Evolutionary conservation across 2,113 vertebrate genomes (phyloP).

Genomic region (Engystomops pustulosus): DNA sequence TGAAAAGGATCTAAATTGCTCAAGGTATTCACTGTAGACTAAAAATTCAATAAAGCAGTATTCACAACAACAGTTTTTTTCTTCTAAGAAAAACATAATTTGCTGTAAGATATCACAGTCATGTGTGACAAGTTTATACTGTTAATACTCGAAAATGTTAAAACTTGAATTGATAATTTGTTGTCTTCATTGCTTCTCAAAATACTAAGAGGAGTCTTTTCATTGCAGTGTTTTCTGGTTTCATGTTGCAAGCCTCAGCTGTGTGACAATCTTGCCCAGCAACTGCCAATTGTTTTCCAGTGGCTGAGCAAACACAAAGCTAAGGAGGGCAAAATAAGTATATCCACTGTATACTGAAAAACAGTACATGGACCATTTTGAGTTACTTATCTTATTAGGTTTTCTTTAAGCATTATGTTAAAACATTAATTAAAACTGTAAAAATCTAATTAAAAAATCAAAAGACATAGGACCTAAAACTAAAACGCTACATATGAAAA

Average conservation of each 20-base stretch:
- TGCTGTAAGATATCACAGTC: not conserved
- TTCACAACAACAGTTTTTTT: not conserved
- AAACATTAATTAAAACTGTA: not conserved
- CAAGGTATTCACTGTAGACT: not conserved
- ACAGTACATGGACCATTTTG: not conserved
- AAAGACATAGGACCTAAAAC: not conserved
- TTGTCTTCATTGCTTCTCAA: slow-evolving; percentile 10
- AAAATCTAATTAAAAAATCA: not conserved
- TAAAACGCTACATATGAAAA: not conserved
- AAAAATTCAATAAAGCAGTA: not conserved
- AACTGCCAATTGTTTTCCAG: slow-evolving; percentile 49
- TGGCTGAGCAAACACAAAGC: slow-evolving; percentile 43
- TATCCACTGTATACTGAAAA: not conserved
- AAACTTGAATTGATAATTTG: not conserved
- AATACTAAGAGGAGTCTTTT: slow-evolving; percentile 28
- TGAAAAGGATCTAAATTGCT: no score
- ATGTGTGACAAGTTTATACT: not conserved
- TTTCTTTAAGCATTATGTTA: not conserved
- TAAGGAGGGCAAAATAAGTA: not conserved
- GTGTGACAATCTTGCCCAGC: slow-evolving; percentile 31
- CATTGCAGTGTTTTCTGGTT: slow-evolving; percentile 12
- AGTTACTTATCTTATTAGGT: not conserved
- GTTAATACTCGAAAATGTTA: no score
- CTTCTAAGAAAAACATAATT: not conserved
- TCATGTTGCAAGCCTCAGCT: slow-evolving; percentile 28